Evolutionary conservation across 2,888 invertebrate species (phyloP), one percentile per base, ranked within the genome.

Genomic region (Hedychridium roseum): DNA sequence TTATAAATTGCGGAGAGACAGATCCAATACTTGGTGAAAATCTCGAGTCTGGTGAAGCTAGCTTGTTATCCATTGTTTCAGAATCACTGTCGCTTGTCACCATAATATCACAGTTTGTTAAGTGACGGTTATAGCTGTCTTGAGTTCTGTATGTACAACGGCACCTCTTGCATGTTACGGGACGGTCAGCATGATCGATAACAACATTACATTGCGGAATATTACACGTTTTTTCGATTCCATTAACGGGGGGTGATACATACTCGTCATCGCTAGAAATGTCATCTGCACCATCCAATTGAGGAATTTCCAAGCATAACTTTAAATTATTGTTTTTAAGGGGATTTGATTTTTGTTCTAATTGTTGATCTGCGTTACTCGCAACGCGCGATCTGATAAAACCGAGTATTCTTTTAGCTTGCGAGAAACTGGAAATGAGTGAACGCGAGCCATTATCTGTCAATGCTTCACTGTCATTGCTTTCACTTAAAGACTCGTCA

Each of bases 151-250:
- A 93, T 1, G 92, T 92, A 70, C 94, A 89, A 66, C 91, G 91
- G 72, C 95, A 96, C 55, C 91, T 86, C 62, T 89, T 88, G 78
- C 95, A 96, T 66, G 91, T 89, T 1, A 94, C 93, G 4, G 91
- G 89, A 64, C 88, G 86, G 63, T 89, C 89, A 28, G 83, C 82
- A 42, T 83, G 82, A 35, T 82, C 82, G 26, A 81, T 60, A 2
- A 70, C 63, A 61, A 77, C 74, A 3, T 70, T 57, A 37, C 59
- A 62, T 39, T 60, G 55, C 9, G 50, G 34, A 16, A 38, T 47
- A 30, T 50, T 31, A 18, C 46, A 30, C 1, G 44, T 34, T 16
- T 43, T 56, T 9, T 64, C 57, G 7, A 47, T 51, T 17, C 57
- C 53, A 6, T 44, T 28, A 2, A 42, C 50, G n/a, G 64, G 59